Base-by-base conservation (phyloP, 2,113 vertebrate genomes). In the Indri indri region DNA sequence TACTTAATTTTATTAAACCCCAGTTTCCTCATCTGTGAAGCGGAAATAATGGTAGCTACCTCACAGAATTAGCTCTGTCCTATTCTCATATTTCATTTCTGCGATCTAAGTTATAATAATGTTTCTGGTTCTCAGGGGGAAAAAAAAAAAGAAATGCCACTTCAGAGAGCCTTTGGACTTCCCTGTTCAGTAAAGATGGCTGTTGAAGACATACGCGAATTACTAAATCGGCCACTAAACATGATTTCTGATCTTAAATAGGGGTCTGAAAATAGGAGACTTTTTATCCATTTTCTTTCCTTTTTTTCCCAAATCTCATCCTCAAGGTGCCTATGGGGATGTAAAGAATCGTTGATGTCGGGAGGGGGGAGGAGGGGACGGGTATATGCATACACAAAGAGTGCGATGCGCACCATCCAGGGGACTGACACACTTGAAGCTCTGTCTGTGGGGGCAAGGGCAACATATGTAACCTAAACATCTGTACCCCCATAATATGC, bases 71-170 rank as follows among this genome's bases (percentile, higher is more conserved):
- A 91, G 32, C 20, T 85, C n/a, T 80, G 11, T 22, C 47, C 30
- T 92, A 32, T 83, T 88, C 42, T 95, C 86, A 68, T 14, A 95
- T 87, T 86, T 89, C 47, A 88, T 90, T 84, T 74, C 23, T 90
- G 25, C 10, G 6, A 85, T 37, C 23, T 25, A 90, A 85, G 22
- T 83, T 57, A 61, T 32, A 63, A 16, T 37, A 83, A 89, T 45
- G 6, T 6, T 88, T 85, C 88, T 70, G 37, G 14, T 86, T 91
- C 57, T 71, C 8, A 32, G 23, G 32, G 32, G 50, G 13, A 34
- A 45, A 13, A 57, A 57, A 25, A 52, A 63, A 71, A 59, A 25
- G 13, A 65, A 84, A 94, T 37, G 7, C 3, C 8, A 59, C 37
- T 79, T 93, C 37, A 70, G 11, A 82, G 16, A 91, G 25, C 2